Conservation (phyloP, 2,113 vertebrate species). For the Jacana jacana region DNA sequence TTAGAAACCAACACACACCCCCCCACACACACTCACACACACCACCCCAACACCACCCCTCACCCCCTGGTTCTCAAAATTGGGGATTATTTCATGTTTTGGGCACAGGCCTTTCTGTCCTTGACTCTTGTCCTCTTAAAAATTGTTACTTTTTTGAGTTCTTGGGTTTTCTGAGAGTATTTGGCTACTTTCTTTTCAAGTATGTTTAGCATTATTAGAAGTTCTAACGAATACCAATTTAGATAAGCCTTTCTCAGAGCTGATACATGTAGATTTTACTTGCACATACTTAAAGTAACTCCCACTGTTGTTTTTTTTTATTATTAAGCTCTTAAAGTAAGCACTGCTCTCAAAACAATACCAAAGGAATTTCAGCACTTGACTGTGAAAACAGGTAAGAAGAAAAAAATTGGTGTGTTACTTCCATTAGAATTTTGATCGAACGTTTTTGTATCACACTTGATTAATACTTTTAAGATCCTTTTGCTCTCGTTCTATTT, state of each 20-base stretch:
- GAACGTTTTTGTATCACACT: background rate
- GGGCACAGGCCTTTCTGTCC: background rate
- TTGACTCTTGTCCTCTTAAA: background rate
- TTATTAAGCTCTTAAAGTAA: constrained; percentile 63
- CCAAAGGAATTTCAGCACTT: constrained; percentile 73
- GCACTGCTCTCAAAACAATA: constrained; percentile 56
- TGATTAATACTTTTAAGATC: background rate
- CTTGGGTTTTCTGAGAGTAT: background rate
- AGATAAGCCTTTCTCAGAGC: background rate
- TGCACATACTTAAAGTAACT: background rate
- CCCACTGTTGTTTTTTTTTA: background rate
- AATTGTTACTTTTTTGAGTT: background rate
- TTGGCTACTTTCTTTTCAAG: background rate
- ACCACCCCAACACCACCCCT: no score
- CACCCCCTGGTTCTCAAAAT: background rate
- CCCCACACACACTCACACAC: no score
- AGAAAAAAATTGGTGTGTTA: background rate
- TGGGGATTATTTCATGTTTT: background rate
- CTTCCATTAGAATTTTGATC: background rate
- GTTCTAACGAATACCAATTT: background rate
- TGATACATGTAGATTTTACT: background rate
- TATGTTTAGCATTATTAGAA: background rate
- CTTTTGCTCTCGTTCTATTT: background rate
- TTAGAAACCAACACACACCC: background rate
- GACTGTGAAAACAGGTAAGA: constrained; percentile 76